These are phyloP conservation scores for Menidia beryllina DNA, from an alignment of 2,113 vertebrate species.

Conservation along the genomic window DNA sequence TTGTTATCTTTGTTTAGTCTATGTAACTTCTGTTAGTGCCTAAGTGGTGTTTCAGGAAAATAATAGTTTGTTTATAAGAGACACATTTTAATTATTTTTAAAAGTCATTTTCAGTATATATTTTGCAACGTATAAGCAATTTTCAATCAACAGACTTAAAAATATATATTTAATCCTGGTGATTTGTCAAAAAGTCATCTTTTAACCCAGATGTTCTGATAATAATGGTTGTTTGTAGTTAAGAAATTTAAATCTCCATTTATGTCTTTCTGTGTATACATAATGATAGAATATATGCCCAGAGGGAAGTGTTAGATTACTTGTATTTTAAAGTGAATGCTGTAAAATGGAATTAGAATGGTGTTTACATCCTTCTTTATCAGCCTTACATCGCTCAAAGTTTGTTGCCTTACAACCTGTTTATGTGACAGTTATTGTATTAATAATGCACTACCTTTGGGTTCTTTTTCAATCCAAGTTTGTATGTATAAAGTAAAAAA, in stretches of 20 bases:
- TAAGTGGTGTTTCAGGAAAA: slow-evolving; percentile 39
- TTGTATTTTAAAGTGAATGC: no score
- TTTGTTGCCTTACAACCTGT: no score
- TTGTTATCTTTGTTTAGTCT: slow-evolving; percentile 50
- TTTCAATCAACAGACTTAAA: slow-evolving; percentile 6
- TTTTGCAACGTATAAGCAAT: slow-evolving; percentile 23
- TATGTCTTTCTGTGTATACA: slow-evolving; percentile 13
- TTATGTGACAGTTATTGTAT: no score
- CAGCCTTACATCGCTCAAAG: no score
- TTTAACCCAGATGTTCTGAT: no score
- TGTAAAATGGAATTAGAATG: no score
- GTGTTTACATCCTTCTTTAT: no score
- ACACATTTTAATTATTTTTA: slow-evolving; percentile 35
- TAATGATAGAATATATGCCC: slow-evolving; percentile 10
- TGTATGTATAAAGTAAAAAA: no score
- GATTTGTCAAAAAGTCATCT: background rate
- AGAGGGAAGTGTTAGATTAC: background rate
- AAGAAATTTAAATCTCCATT: slow-evolving; percentile 1
- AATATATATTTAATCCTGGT: background rate
- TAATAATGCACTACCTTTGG: no score
- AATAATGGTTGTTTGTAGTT: no score
- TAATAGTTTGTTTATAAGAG: slow-evolving; percentile 39
- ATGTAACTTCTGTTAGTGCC: slow-evolving; percentile 43
- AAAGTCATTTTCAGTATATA: background rate
- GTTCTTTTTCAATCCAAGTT: no score